These are phyloP conservation scores for Lasioglossum leucozonium DNA, from an alignment of 2,888 invertebrate species.

Conservation along the genomic window DNA sequence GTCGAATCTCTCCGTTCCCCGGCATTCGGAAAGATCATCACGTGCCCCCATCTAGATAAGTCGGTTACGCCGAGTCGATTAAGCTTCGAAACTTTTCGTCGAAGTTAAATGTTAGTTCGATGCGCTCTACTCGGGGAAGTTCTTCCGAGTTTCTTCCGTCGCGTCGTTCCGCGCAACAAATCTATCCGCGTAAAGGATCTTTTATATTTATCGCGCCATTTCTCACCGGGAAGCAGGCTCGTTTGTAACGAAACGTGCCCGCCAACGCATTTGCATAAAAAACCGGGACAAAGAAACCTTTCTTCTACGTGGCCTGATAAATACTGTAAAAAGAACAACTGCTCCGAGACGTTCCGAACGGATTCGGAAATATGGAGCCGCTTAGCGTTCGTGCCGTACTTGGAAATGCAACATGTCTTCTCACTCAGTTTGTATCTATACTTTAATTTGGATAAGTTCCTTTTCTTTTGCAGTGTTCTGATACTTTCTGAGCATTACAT, in stretches of 20 bases:
- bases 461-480: background rate
- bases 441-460: background rate
- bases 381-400: background rate
- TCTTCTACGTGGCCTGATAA: constrained; percentile 3
- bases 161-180: constrained; percentile 19
- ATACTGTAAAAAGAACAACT: background rate
- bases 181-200: constrained; percentile 30
- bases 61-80: constrained; percentile 21
- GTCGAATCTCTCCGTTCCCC: background rate
- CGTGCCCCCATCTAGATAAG: constrained; percentile 33
- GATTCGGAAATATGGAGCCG: background rate
- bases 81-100: constrained; percentile 29
- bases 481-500: too few species aligned
- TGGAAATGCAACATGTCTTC: background rate
- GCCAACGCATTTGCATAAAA: constrained; percentile 14
- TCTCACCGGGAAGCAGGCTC: background rate
- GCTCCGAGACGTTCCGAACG: background rate
- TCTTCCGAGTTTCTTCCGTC: constrained; percentile 7
- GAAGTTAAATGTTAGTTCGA: background rate
- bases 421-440: background rate
- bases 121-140: background rate
- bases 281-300: background rate
- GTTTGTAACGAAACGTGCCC: background rate
- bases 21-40: constrained; percentile 25
- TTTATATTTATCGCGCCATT: constrained; percentile 15